Percentiles rank a stretch among this genome's conserved stretches.
Evolutionary conservation across 2,113 vertebrate genomes (phyloP).

Genomic region (Tauraco erythrolophus): DNA sequence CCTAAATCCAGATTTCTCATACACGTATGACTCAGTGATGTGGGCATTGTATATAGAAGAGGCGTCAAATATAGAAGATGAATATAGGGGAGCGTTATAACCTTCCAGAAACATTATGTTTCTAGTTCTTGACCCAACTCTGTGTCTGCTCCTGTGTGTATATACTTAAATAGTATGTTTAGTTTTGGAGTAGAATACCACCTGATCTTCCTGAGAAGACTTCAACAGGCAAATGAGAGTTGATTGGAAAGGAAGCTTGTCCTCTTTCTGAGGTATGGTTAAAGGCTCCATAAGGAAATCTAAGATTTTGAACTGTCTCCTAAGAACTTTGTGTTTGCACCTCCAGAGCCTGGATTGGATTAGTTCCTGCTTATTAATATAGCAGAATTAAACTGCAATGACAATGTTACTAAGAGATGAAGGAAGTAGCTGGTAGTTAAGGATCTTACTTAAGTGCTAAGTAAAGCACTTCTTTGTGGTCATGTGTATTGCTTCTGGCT

Average conservation of each 20-base stretch:
- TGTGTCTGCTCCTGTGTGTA: neutral
- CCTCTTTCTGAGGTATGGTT: neutral
- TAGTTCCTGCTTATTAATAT: neutral
- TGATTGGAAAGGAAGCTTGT: neutral
- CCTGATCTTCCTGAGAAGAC: neutral
- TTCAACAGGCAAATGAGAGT: neutral
- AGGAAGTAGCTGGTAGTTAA: neutral
- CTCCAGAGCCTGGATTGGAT: neutral
- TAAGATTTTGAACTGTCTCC: neutral
- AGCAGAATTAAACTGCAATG: neutral
- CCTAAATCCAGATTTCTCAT: neutral
- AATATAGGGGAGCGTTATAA: neutral
- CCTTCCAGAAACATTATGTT: neutral
- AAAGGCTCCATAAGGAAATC: neutral
- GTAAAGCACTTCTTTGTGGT: neutral
- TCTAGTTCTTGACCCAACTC: neutral
- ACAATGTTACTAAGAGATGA: neutral
- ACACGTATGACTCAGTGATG: neutral
- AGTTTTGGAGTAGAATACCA: neutral
- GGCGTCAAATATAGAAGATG: fast-evolving
- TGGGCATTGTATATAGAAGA: fast-evolving
- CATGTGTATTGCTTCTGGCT: neutral
- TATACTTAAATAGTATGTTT: neutral
- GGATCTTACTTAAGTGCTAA: neutral
- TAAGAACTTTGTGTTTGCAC: neutral